Evolutionary conservation across 2,888 invertebrate species (phyloP).

Genomic region (Lottia gigantea): DNA sequence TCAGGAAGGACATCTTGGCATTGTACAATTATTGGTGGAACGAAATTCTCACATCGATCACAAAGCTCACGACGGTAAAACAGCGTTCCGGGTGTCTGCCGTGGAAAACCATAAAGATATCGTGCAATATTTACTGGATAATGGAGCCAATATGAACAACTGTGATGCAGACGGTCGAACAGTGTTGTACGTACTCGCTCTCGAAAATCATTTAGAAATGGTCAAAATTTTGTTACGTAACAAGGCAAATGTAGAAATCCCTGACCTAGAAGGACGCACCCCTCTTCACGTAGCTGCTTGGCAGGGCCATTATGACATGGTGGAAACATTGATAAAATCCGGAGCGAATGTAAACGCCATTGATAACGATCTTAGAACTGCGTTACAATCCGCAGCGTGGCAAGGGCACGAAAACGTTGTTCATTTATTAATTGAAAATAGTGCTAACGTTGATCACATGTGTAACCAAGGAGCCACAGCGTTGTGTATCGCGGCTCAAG

Average conservation of each 20-base stretch:
- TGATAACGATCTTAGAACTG: constrained; percentile 76
- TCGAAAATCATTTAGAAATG: constrained; percentile 64
- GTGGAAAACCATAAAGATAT: constrained; percentile 81
- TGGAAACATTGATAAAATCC: constrained; percentile 78
- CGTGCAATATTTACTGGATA: constrained; percentile 68
- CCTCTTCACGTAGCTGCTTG: constrained; percentile 83
- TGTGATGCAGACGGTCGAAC: constrained; percentile 92
- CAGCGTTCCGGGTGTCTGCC: constrained; percentile 76
- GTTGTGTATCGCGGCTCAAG: constrained; percentile 92
- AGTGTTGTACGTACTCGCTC: constrained; percentile 88
- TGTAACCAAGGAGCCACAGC: constrained; percentile 97
- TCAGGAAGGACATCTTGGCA: constrained; percentile 71
- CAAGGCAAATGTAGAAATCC: constrained; percentile 83
- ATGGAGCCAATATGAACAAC: constrained; percentile 82
- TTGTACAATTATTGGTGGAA: constrained; percentile 52
- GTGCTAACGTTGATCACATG: constrained; percentile 87
- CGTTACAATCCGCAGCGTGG: constrained; percentile 95
- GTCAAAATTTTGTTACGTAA: constrained; percentile 72
- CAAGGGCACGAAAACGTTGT: constrained; percentile 90
- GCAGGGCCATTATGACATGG: constrained; percentile 94
- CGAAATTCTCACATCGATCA: constrained; percentile 68
- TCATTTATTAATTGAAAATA: constrained; percentile 79
- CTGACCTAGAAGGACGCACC: constrained; percentile 88
- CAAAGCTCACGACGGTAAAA: constrained; percentile 80
- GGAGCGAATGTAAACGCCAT: constrained; percentile 82